Conservation (phyloP, 1,140 invertebrate species). For the Drosophila bipectinata region DNA sequence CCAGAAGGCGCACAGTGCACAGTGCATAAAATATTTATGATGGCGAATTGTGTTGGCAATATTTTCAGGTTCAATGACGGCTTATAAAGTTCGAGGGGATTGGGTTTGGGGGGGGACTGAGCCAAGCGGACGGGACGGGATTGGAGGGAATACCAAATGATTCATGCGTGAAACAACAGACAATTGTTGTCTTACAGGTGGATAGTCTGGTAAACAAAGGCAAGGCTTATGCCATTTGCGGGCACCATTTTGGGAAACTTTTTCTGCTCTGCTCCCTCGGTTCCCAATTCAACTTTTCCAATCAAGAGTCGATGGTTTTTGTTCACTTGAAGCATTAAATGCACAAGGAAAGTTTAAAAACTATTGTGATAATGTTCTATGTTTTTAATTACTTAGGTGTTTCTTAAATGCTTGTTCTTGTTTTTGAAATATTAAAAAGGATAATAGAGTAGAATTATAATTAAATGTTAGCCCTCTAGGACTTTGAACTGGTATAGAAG, state of each 20-base stretch:
- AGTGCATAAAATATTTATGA: slow-evolving; percentile 81
- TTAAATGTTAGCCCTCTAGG: no score
- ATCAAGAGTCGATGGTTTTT: slow-evolving; percentile 4
- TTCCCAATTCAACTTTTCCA: slow-evolving; percentile 10
- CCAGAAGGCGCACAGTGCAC: slow-evolving; percentile 10
- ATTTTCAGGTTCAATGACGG: slow-evolving; percentile 75
- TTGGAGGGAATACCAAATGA: slow-evolving; percentile 27
- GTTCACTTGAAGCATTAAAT: background rate
- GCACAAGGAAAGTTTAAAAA: background rate
- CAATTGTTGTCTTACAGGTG: slow-evolving; percentile 46
- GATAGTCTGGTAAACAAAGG: slow-evolving; percentile 29
- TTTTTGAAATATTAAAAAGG: no score
- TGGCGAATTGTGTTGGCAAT: slow-evolving; percentile 76
- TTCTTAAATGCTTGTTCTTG: no score
- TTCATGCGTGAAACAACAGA: slow-evolving; percentile 47
- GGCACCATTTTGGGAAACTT: slow-evolving; percentile 13
- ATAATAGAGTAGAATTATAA: no score
- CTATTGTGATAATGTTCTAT: background rate
- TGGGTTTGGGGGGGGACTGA: background rate
- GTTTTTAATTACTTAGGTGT: background rate
- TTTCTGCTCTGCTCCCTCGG: background rate
- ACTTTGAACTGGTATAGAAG: no score
- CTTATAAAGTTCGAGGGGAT: slow-evolving; percentile 34
- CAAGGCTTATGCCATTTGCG: slow-evolving; percentile 3
- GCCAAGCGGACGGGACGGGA: background rate